These are phyloP conservation scores for Dendroctonus valens DNA, from an alignment of 1,140 invertebrate species.

Conservation along the genomic window DNA sequence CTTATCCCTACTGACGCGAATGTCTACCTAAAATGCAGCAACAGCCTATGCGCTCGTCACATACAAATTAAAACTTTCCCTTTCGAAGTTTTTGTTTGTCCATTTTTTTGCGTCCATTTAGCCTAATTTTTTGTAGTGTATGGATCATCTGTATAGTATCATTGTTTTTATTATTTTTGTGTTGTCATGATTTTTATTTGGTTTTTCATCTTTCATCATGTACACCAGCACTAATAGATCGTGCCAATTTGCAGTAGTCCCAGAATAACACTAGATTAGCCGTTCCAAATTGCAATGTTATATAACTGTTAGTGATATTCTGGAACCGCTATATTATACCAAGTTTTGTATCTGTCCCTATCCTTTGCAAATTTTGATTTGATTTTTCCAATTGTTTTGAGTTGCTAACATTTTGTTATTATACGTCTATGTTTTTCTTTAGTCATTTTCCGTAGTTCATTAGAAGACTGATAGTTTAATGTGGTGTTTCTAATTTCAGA, in stretches of 20 bases:
- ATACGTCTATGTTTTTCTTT: constrained; percentile 15
- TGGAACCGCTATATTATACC: not conserved
- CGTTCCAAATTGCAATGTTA: not conserved
- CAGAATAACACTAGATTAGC: constrained; percentile 6
- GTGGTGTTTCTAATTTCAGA: constrained; percentile 15
- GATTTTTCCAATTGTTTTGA: constrained; percentile 21
- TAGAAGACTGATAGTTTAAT: not conserved
- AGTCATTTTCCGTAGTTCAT: not conserved
- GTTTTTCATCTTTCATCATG: constrained; percentile 15
- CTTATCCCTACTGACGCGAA: constrained; percentile 32
- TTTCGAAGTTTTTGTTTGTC: constrained; percentile 9
- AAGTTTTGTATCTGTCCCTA: constrained; percentile 1
- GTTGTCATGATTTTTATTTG: constrained; percentile 8
- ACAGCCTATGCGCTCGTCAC: constrained; percentile 20
- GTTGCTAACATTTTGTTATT: constrained; percentile 26
- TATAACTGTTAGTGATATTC: constrained; percentile 7
- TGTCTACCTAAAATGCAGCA: constrained; percentile 26
- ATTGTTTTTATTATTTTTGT: constrained; percentile 10
- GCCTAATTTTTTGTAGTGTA: constrained; percentile 17
- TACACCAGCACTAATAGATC: constrained; percentile 33
- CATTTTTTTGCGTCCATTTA: constrained; percentile 9
- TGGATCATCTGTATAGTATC: constrained; percentile 5
- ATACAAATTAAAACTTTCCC: constrained; percentile 14
- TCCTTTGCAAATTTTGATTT: constrained; percentile 26
- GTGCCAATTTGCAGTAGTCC: constrained; percentile 21